Conservation (phyloP, 2,113 vertebrate genomes). For the Lasiurus borealis region DNA sequence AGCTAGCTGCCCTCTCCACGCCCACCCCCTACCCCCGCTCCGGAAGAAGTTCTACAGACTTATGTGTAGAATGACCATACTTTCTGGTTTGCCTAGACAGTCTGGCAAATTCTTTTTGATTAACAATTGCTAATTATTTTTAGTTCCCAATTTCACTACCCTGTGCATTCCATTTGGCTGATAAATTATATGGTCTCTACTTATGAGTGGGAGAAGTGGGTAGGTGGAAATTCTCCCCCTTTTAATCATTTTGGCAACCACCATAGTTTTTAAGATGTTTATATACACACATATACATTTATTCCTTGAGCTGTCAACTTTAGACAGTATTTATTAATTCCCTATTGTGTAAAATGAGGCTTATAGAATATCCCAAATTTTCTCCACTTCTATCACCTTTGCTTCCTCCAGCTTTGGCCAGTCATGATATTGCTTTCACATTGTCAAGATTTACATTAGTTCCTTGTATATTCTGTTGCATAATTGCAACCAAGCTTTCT, state of each 20-base stretch:
- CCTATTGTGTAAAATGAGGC: neutral
- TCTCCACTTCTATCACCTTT: neutral
- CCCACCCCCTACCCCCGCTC: too few relatives aligned
- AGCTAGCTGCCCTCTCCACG: neutral
- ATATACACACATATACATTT: neutral
- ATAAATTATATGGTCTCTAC: neutral
- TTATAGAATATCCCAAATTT: neutral
- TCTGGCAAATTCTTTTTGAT: conserved; percentile 3
- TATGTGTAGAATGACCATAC: neutral
- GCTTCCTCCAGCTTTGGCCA: neutral
- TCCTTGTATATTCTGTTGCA: neutral
- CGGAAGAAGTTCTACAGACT: conserved; percentile 41
- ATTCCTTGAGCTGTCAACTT: conserved; percentile 27
- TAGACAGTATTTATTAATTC: neutral
- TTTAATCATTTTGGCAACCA: neutral
- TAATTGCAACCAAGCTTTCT: neutral
- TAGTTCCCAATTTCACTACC: neutral
- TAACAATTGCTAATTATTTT: conserved; percentile 48
- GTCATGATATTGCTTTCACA: neutral
- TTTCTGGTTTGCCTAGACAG: conserved; percentile 2
- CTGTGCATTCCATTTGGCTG: neutral
- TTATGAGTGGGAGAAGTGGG: neutral
- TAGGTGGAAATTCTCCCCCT: neutral
- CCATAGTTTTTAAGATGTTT: conserved; percentile 5
- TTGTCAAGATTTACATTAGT: neutral